Percentiles rank a stretch among this genome's conserved stretches.
These are phyloP conservation scores for Drosophila ohnishii DNA, from an alignment of 1,140 invertebrate species.

Conservation along the genomic window DNA sequence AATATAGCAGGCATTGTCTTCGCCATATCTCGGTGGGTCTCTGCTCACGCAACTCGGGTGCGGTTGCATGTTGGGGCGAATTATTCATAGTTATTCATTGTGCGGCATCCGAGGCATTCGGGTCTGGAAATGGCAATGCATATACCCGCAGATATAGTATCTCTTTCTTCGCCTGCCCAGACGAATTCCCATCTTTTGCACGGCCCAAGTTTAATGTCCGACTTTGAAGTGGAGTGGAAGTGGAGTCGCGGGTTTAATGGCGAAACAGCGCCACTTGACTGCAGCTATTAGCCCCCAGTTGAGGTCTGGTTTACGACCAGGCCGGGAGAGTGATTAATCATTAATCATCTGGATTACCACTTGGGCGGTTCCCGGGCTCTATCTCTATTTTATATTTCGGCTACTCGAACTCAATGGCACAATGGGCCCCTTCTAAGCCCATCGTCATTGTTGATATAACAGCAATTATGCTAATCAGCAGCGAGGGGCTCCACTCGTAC, in stretches of 20 bases:
- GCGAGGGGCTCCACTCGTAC: slow-evolving; percentile 52
- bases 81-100: slow-evolving; percentile 73
- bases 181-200: slow-evolving; percentile 70
- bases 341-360: slow-evolving; percentile 41
- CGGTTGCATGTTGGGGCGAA: slow-evolving; percentile 64
- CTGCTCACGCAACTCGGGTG: slow-evolving; percentile 67
- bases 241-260: slow-evolving; percentile 36
- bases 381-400: slow-evolving; percentile 15
- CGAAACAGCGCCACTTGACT: slow-evolving; percentile 53
- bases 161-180: slow-evolving; percentile 48
- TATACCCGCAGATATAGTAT: slow-evolving; percentile 4
- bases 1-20: slow-evolving; percentile 57
- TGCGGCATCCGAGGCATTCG: slow-evolving; percentile 66
- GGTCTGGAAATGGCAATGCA: slow-evolving; percentile 67
- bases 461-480: slow-evolving; percentile 76
- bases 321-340: slow-evolving; percentile 34
- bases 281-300: slow-evolving; percentile 48
- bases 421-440: slow-evolving; percentile 49
- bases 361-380: slow-evolving; percentile 36
- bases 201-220: slow-evolving; percentile 73
- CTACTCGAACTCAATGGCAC: slow-evolving; percentile 22
- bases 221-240: slow-evolving; percentile 35
- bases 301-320: slow-evolving; percentile 35
- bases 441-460: slow-evolving; percentile 62
- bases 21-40: slow-evolving; percentile 27